A percentile compares a stretch with the other conserved stretches of the same genome.
These are phyloP conservation scores for Clistopyga incitator DNA, from an alignment of 2,888 invertebrate species.

Conservation along the genomic window DNA sequence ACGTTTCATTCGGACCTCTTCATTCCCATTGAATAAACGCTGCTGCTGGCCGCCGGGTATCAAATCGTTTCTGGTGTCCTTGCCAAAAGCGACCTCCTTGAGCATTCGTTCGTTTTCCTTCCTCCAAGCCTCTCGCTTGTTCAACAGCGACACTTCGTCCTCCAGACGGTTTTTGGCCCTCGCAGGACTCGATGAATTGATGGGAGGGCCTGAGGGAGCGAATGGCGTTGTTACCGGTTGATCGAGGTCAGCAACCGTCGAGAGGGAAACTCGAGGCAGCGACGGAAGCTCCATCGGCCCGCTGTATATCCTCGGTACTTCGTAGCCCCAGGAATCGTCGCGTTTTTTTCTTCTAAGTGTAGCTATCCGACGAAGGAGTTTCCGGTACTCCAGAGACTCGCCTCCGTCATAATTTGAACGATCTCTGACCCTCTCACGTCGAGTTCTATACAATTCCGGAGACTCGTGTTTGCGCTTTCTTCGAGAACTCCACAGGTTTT, in stretches of 20 bases:
- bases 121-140: constrained; percentile 75
- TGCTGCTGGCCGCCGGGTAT: not conserved
- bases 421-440: constrained; percentile 6
- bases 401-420: not conserved
- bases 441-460: not conserved
- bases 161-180: constrained; percentile 71
- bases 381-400: constrained; percentile 63
- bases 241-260: constrained; percentile 10
- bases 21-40: not conserved
- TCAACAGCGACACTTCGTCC: constrained; percentile 74
- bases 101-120: constrained; percentile 73
- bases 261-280: constrained; percentile 5
- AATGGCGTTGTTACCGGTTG: not conserved
- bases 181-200: constrained; percentile 60
- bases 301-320: constrained; percentile 70
- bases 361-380: constrained; percentile 63
- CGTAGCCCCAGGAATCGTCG: constrained; percentile 71
- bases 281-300: constrained; percentile 57
- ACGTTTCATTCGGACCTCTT: constrained; percentile 46
- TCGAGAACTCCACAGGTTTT: not conserved
- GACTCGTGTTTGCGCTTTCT: not conserved
- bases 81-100: constrained; percentile 76
- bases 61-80: constrained; percentile 60
- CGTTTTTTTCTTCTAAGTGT: constrained; percentile 71
- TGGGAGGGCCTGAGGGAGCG: not conserved